Conservation (phyloP, 2,113 vertebrate species). For the Cyanoderma ruficeps region DNA sequence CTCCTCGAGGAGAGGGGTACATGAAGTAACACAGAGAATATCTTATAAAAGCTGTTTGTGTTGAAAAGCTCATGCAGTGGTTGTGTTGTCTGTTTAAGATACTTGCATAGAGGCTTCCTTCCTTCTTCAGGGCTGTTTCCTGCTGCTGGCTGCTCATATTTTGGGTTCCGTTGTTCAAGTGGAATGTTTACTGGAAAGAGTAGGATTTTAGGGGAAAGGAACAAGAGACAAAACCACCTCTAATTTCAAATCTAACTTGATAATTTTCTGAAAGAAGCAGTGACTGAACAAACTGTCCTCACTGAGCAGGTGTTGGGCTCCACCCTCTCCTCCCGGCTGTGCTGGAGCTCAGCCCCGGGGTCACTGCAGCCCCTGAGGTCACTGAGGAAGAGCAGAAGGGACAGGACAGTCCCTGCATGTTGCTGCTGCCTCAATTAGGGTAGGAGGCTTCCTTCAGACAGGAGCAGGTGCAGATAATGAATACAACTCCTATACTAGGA, state of each 20-base stretch:
- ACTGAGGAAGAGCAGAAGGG: background rate
- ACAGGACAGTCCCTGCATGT: background rate
- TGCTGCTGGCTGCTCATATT: background rate
- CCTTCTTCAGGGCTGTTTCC: background rate
- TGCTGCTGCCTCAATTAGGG: background rate
- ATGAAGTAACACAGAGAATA: background rate
- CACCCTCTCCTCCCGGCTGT: background rate
- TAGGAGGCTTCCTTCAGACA: background rate
- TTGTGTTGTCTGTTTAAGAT: background rate
- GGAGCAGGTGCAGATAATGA: background rate
- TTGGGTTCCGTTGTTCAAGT: background rate
- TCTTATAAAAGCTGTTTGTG: background rate
- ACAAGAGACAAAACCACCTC: background rate
- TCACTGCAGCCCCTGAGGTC: background rate
- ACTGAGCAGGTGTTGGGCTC: background rate
- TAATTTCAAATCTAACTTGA: background rate
- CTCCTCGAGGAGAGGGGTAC: background rate
- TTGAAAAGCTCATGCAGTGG: background rate
- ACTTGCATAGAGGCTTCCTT: background rate
- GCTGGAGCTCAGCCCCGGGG: background rate
- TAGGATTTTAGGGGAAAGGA: background rate
- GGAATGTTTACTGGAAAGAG: background rate
- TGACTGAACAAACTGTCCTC: background rate
- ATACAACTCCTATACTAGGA: background rate
- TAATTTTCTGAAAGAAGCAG: background rate